phyloP scores from a whole-genome alignment of 2,888 invertebrate genomes.

The Drosophila cracens region DNA sequence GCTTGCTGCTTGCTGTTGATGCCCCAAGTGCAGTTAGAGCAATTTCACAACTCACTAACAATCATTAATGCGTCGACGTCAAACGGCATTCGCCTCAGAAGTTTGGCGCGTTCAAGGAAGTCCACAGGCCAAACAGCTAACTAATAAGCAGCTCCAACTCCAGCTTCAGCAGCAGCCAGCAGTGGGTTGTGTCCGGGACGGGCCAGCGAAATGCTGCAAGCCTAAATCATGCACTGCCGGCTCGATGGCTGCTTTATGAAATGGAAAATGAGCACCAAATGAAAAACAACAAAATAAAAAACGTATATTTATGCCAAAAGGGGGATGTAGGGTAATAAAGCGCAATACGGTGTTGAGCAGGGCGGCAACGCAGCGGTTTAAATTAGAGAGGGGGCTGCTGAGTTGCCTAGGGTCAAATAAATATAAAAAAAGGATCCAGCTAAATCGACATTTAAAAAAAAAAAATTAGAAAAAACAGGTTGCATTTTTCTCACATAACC shows the following conservation, averaged over 20 bases:
- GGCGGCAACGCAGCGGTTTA: constrained; percentile 1
- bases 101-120: constrained; percentile 73
- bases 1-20: constrained; percentile 48
- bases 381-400: constrained; percentile 9
- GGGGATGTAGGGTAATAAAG: constrained; percentile 5
- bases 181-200: not conserved
- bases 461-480: constrained; percentile 26
- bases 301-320: constrained; percentile 22
- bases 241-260: constrained; percentile 76
- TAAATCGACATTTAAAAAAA: constrained; percentile 67
- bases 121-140: constrained; percentile 59
- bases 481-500: constrained; percentile 15
- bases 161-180: constrained; percentile 4
- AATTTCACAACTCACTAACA: constrained; percentile 81
- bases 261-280: constrained; percentile 77
- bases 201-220: constrained; percentile 50
- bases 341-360: constrained; percentile 1
- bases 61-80: constrained; percentile 78
- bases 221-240: constrained; percentile 78
- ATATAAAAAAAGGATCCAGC: constrained; percentile 18
- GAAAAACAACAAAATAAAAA: constrained; percentile 57
- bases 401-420: constrained; percentile 29
- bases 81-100: constrained; percentile 66
- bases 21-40: constrained; percentile 78
- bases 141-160: constrained; percentile 70